Conservation (phyloP, 2,888 invertebrate genomes). For the Drosophila colorata region DNA sequence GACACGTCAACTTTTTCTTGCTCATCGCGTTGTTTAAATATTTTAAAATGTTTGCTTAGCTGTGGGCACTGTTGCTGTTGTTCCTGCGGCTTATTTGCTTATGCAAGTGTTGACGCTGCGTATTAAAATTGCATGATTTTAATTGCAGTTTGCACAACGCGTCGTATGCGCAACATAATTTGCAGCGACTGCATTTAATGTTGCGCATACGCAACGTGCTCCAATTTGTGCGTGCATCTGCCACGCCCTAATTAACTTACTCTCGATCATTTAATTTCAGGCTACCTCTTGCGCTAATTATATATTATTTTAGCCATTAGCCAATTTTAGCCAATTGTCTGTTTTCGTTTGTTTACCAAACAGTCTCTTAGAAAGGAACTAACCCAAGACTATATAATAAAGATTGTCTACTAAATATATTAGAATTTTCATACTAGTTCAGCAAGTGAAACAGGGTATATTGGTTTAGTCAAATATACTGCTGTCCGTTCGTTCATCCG, state of each 20-base stretch:
- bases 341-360: slow-evolving; percentile 29
- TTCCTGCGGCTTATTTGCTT: slow-evolving; percentile 65
- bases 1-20: slow-evolving; percentile 62
- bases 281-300: slow-evolving; percentile 23
- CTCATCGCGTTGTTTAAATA: slow-evolving; percentile 67
- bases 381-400: no score
- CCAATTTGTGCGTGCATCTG: not conserved
- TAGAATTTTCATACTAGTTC: no score
- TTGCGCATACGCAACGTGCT: slow-evolving; percentile 69
- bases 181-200: slow-evolving; percentile 64
- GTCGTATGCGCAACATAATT: slow-evolving; percentile 51
- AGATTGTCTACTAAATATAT: no score
- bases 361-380: no score
- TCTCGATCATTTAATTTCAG: not conserved
- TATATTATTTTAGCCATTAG: slow-evolving; percentile 64
- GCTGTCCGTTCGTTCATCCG: no score
- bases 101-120: slow-evolving; percentile 73
- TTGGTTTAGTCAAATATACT: no score
- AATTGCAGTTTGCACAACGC: slow-evolving; percentile 76
- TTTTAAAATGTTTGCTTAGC: slow-evolving; percentile 80
- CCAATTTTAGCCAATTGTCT: slow-evolving; percentile 3
- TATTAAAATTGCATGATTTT: slow-evolving; percentile 82
- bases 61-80: slow-evolving; percentile 33
- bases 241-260: slow-evolving; percentile 32
- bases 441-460: no score